These are phyloP conservation scores for Helicoverpa zea DNA, from an alignment of 1,140 invertebrate species.

Conservation along the genomic window DNA sequence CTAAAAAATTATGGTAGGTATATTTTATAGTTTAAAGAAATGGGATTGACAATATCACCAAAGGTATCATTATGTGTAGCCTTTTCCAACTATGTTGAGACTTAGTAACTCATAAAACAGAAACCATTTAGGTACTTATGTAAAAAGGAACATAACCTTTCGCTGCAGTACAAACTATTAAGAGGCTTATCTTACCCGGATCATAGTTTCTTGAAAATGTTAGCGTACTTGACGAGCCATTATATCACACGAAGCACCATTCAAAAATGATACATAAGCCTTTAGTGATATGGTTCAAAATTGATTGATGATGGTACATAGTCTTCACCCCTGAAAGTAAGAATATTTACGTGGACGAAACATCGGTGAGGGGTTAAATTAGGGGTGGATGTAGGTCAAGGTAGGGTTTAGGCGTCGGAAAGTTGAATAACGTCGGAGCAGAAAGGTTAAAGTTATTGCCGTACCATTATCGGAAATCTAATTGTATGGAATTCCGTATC, in stretches of 20 bases:
- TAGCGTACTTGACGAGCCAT: slow-evolving; percentile 13
- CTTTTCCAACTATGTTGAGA: too few relatives aligned
- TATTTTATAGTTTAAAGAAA: too few relatives aligned
- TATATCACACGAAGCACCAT: not conserved
- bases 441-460: slow-evolving; percentile 42
- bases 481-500: slow-evolving; percentile 23
- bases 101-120: not conserved
- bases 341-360: slow-evolving; percentile 46
- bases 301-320: not conserved
- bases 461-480: slow-evolving; percentile 15
- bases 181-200: slow-evolving; percentile 34
- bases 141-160: slow-evolving; percentile 12
- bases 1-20: too few relatives aligned
- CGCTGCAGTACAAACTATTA: slow-evolving; percentile 7
- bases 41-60: too few relatives aligned
- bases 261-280: not conserved
- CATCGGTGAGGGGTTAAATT: slow-evolving; percentile 37
- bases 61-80: too few relatives aligned
- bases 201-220: slow-evolving; percentile 39
- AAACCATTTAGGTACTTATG: not conserved
- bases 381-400: slow-evolving; percentile 45
- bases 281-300: not conserved
- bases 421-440: slow-evolving; percentile 32
- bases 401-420: slow-evolving; percentile 35
- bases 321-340: slow-evolving; percentile 1